Conservation (phyloP, 2,888 invertebrate genomes). For the Archaeoteleia sp. region DNA sequence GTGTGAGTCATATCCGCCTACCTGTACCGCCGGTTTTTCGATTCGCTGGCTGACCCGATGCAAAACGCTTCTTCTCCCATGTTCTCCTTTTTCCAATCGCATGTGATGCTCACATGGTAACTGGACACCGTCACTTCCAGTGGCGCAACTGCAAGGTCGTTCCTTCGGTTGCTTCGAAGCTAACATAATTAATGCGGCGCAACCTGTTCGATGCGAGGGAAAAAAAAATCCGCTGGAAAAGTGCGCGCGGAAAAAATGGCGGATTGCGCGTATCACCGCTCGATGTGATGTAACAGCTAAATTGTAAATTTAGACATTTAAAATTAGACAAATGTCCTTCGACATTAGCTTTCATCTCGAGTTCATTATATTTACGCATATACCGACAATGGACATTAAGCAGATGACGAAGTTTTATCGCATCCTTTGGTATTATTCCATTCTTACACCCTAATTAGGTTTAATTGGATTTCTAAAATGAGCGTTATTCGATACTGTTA, state of each 20-base stretch:
- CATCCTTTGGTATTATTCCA: too few relatives aligned
- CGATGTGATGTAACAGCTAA: background rate
- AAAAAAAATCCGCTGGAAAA: too few relatives aligned
- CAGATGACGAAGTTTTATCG: too few relatives aligned
- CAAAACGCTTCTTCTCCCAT: conserved; percentile 49
- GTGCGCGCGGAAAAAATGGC: too few relatives aligned
- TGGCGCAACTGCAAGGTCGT: background rate
- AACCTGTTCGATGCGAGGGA: background rate
- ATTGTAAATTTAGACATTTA: conserved; percentile 15
- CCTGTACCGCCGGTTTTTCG: conserved; percentile 54
- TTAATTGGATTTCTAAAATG: too few relatives aligned
- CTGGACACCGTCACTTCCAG: background rate
- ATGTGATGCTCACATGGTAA: conserved; percentile 6
- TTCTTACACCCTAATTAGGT: too few relatives aligned
- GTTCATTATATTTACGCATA: too few relatives aligned
- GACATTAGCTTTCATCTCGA: conserved; percentile 2
- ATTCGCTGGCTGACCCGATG: conserved; percentile 54
- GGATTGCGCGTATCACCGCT: too few relatives aligned
- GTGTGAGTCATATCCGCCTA: conserved; percentile 66
- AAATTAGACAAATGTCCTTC: conserved; percentile 5
- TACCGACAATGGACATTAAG: too few relatives aligned
- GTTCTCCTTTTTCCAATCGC: conserved; percentile 7
- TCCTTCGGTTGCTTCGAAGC: background rate
- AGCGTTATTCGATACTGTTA: too few relatives aligned
- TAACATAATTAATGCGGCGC: background rate